A percentile compares a stretch with the other conserved stretches of the same genome.
phyloP scores from a whole-genome alignment of 2,113 vertebrate genomes.

The Ploceus nigricollis region DNA sequence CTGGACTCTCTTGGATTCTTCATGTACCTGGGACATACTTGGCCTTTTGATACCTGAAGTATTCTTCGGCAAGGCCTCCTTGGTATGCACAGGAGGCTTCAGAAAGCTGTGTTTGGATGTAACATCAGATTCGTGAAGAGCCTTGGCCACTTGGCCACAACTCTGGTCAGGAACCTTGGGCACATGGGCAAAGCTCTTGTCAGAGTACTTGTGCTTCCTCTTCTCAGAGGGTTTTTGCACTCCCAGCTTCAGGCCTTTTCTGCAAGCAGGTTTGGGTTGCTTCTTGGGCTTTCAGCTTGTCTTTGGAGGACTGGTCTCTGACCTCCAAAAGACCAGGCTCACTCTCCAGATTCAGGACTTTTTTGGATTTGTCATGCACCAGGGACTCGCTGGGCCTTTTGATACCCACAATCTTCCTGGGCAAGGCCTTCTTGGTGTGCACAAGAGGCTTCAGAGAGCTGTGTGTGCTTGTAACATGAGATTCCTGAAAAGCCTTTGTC shows the following conservation, averaged over 20 bases:
- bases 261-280: too few relatives aligned
- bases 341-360: too few relatives aligned
- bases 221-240: too few relatives aligned
- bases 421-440: background rate
- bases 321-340: too few relatives aligned
- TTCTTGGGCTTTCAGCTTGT: too few relatives aligned
- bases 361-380: too few relatives aligned
- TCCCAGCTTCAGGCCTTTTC: too few relatives aligned
- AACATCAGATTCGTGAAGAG: background rate
- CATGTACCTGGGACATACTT: background rate
- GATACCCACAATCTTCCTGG: too few relatives aligned
- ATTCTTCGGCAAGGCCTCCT: background rate
- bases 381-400: too few relatives aligned
- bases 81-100: slow-evolving; percentile 1
- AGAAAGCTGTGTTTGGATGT: slow-evolving; percentile 39
- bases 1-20: background rate
- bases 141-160: background rate
- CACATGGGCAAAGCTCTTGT: too few relatives aligned
- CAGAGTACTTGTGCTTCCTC: background rate
- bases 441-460: background rate
- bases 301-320: too few relatives aligned
- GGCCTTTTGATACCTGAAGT: slow-evolving; percentile 46
- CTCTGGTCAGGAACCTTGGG: background rate
- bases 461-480: slow-evolving; percentile 1
- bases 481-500: too few relatives aligned